Conservation (phyloP, 2,888 invertebrate genomes). For the Taenaris catops region DNA sequence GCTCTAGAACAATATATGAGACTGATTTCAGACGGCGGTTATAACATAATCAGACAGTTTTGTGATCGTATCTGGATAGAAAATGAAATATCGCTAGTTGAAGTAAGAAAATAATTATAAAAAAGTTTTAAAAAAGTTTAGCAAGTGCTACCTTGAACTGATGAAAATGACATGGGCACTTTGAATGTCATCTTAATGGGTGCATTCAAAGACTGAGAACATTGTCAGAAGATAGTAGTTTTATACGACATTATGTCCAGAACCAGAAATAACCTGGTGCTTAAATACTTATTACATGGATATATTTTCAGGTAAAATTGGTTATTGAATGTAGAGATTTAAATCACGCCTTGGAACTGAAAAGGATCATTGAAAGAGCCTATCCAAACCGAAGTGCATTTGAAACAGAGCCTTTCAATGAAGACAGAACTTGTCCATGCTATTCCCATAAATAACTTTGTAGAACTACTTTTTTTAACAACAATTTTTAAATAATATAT, state of each 20-base stretch:
- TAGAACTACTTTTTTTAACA: background rate
- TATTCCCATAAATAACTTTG: slow-evolving; percentile 22
- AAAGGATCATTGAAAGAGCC: slow-evolving; percentile 49
- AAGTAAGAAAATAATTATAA: no score
- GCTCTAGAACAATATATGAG: slow-evolving; percentile 86
- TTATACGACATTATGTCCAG: no score
- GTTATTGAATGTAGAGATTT: slow-evolving; percentile 91
- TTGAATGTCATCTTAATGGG: no score
- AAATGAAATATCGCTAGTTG: slow-evolving; percentile 85
- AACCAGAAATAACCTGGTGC: no score
- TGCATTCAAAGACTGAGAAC: no score
- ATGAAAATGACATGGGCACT: no score
- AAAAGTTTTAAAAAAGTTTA: no score
- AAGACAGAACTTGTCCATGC: slow-evolving; percentile 56
- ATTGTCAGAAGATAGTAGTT: no score
- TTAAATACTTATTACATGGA: no score
- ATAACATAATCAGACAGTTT: slow-evolving; percentile 92
- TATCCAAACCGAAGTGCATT: slow-evolving; percentile 47
- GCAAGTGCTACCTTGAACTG: no score
- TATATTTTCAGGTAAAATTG: slow-evolving; percentile 85
- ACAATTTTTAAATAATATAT: background rate
- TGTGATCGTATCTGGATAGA: slow-evolving; percentile 96
- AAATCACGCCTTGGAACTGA: slow-evolving; percentile 82
- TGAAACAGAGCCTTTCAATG: slow-evolving; percentile 61
- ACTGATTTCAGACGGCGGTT: slow-evolving; percentile 85